A percentile compares a stretch with the other conserved stretches of the same genome.
Evolutionary conservation across 2,888 invertebrate species (phyloP).

Genomic region (Nephrocerus scutellatus): DNA sequence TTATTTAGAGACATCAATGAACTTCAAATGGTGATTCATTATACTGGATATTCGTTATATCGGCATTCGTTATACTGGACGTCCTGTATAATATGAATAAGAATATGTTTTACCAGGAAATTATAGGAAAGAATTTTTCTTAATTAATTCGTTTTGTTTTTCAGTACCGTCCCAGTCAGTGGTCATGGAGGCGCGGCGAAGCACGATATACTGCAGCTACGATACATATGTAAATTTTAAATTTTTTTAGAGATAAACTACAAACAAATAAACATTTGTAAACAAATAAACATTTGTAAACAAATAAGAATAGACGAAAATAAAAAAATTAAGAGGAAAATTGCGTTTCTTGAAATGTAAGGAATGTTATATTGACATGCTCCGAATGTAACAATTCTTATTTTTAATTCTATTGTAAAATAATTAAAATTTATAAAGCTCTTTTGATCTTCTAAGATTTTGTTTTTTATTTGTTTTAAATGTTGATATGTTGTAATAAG

Average conservation of each 20-base stretch:
- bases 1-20: constrained; percentile 9
- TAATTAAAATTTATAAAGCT: constrained; percentile 4
- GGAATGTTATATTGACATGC: constrained; percentile 11
- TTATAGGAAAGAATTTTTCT: background rate
- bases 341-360: too few species aligned
- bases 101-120: too few species aligned
- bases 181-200: constrained; percentile 87
- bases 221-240: constrained; percentile 72
- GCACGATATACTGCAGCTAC: constrained; percentile 91
- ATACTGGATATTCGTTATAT: constrained; percentile 5
- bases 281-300: background rate
- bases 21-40: constrained; percentile 6
- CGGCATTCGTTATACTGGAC: constrained; percentile 4
- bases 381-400: too few species aligned
- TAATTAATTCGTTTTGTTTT: constrained; percentile 31
- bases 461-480: too few species aligned
- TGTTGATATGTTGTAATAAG: too few species aligned
- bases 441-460: too few species aligned
- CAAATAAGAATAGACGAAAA: background rate
- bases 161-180: constrained; percentile 91
- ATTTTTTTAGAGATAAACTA: too few species aligned
- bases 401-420: constrained; percentile 9
- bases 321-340: constrained; percentile 1
- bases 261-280: too few species aligned
- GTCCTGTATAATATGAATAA: constrained; percentile 5